Percentiles rank a stretch among this genome's conserved stretches.
Evolutionary conservation across 2,888 invertebrate genomes (phyloP).

Genomic region (Tetramorium bicarinatum): DNA sequence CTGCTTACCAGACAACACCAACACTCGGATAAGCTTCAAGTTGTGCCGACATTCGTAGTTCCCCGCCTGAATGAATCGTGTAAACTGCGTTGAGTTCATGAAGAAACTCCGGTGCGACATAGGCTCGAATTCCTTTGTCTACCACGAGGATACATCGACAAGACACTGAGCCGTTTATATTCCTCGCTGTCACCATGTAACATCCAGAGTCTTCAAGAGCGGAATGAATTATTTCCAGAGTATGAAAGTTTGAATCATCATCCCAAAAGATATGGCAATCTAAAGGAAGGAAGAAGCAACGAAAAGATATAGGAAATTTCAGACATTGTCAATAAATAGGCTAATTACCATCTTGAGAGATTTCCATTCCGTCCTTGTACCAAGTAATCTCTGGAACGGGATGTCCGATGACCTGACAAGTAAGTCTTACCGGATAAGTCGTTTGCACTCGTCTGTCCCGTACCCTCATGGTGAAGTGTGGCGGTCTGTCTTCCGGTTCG

Average conservation of each 20-base stretch:
- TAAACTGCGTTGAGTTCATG: conserved; percentile 90
- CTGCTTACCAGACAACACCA: conserved; percentile 92
- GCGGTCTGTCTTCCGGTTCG: conserved; percentile 88
- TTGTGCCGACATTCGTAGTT: conserved; percentile 88
- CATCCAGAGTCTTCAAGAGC: conserved; percentile 92
- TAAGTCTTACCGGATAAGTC: conserved; percentile 94
- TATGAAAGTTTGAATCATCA: conserved; percentile 93
- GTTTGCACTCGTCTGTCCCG: conserved; percentile 94
- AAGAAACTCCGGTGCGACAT: conserved; percentile 93
- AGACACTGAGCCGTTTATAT: conserved; percentile 93
- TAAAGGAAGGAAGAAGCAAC: conserved; percentile 19
- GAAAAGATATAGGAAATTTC: not conserved
- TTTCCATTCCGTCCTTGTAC: conserved; percentile 92
- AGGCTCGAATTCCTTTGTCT: conserved; percentile 94
- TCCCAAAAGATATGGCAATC: conserved; percentile 87
- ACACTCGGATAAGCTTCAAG: conserved; percentile 91
- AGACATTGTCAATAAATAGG: not conserved
- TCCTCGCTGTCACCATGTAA: conserved; percentile 93
- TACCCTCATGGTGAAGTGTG: conserved; percentile 95
- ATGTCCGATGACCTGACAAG: conserved; percentile 93
- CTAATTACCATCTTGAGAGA: conserved; percentile 87
- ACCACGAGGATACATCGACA: conserved; percentile 92
- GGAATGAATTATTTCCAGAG: conserved; percentile 94
- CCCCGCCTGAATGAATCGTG: conserved; percentile 89
- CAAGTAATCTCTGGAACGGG: conserved; percentile 93